Evolutionary conservation across 1,140 invertebrate genomes (phyloP).

Genomic region (Dinoponera quadriceps): DNA sequence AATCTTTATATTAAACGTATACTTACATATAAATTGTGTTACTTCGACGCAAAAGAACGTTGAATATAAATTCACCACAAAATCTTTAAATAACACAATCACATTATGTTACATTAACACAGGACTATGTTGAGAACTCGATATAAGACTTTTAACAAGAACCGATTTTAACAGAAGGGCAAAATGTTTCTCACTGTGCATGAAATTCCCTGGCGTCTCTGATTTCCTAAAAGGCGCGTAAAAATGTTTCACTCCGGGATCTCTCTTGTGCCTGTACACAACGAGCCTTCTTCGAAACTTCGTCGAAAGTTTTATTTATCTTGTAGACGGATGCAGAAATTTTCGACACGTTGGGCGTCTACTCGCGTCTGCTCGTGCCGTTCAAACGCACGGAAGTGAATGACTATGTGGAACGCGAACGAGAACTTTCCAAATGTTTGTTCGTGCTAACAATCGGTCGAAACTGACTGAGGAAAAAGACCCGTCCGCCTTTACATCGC

Average conservation of each 20-base stretch:
- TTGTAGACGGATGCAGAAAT: slow-evolving; percentile 50
- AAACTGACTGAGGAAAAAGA: slow-evolving; percentile 27
- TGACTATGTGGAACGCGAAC: slow-evolving; percentile 28
- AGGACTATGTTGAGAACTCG: too few relatives aligned
- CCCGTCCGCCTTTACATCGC: slow-evolving; percentile 8
- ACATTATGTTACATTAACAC: too few relatives aligned
- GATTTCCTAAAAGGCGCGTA: not conserved
- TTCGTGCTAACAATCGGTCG: slow-evolving; percentile 52
- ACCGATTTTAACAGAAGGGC: too few relatives aligned
- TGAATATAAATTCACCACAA: too few relatives aligned
- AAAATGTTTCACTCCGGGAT: slow-evolving; percentile 31
- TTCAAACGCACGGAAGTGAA: slow-evolving; percentile 22
- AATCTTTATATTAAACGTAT: too few relatives aligned
- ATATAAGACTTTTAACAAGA: too few relatives aligned
- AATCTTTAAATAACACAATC: too few relatives aligned
- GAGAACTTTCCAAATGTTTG: slow-evolving; percentile 52
- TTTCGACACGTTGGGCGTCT: slow-evolving; percentile 52
- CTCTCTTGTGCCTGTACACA: slow-evolving; percentile 17
- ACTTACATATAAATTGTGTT: too few relatives aligned
- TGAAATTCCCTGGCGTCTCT: not conserved
- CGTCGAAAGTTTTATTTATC: slow-evolving; percentile 63
- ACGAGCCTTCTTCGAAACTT: slow-evolving; percentile 34
- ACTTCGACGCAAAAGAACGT: too few relatives aligned
- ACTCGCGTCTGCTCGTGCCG: slow-evolving; percentile 38
- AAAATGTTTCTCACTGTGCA: too few relatives aligned